Evolutionary conservation across 2,888 invertebrate species (phyloP), one percentile per base, ranked within the genome.

Genomic region (Caenorhabditis zanzibari): DNA sequence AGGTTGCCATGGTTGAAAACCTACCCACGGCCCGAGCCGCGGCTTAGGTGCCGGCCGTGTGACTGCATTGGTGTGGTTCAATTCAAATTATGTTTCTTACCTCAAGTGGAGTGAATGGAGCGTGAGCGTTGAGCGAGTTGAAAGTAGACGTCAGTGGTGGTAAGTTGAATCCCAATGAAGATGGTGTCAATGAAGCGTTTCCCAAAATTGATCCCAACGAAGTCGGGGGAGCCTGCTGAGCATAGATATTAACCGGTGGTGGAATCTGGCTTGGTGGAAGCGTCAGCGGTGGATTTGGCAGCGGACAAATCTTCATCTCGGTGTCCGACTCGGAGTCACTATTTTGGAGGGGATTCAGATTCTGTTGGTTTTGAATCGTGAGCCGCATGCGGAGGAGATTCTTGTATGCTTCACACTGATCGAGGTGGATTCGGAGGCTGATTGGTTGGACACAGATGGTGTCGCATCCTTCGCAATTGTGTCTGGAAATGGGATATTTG

Each of bases 401-500:
- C 38, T 77, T 82, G 54, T 77, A 85, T 7, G 73, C 61, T 0
- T 88, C 88, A 74, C 92, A 92, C 72, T 90, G 90, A 58, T 92
- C 91, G 66, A 88, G 77, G 66, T 92, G 92, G 63, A 90, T 89
- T 59, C 90, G 89, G 24, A 92, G 87, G 1, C 90, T 90, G 44
- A 91, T 89, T 59, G 90, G 90, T 81, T 91, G 91, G 9, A 90
- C 89, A 74, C 90, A 92, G n/a, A n/a, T n/a, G n/a, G n/a, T n/a
- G 61, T 88, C 90, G 68, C 92, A 92, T 1, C 88, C 90, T 38
- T 85, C 86, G 75, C 92, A 92, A 35, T 87, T 85, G 75, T 88
- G 90, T 9, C 90, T 79, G 58, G 28, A 73, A 58, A 41, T 12
- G 9, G 14, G 12, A 6, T 52, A 22, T 22, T 9, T 19, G 49